Conservation (phyloP, 2,888 invertebrate species). For the Pilophorus perplexus region DNA sequence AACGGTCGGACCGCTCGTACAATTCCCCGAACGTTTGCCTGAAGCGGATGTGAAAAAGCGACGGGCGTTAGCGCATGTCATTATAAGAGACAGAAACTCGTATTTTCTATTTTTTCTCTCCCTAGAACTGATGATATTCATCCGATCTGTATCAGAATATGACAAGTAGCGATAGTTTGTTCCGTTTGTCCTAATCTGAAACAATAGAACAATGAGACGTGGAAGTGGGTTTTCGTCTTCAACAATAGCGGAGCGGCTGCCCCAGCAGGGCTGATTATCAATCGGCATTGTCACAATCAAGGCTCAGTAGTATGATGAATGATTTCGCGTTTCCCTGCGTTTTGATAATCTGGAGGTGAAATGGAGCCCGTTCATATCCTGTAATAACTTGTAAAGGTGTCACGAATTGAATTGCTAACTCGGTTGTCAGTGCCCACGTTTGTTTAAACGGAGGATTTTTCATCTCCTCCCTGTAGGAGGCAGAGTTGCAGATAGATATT, state of each 20-base stretch:
- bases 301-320: constrained; percentile 18
- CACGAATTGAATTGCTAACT: constrained; percentile 4
- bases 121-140: constrained; percentile 11
- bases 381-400: constrained; percentile 4
- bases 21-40: too few relatives aligned
- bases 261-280: constrained; percentile 1
- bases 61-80: too few relatives aligned
- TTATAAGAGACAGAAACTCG: too few relatives aligned
- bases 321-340: neutral
- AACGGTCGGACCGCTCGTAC: too few relatives aligned
- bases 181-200: constrained; percentile 30
- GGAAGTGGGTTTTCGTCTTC: constrained; percentile 14
- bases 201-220: constrained; percentile 31
- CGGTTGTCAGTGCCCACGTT: too few relatives aligned
- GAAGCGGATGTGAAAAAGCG: too few relatives aligned
- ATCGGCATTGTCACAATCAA: constrained; percentile 7
- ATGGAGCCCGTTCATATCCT: neutral
- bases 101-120: too few relatives aligned
- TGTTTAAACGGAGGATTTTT: too few relatives aligned
- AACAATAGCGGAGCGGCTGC: constrained; percentile 20
- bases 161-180: constrained; percentile 36
- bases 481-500: too few relatives aligned
- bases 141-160: constrained; percentile 18
- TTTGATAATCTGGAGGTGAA: neutral
- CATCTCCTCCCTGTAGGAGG: too few relatives aligned